Conservation (phyloP, 2,797 vertebrate species). For the Sciurus vulgaris region DNA sequence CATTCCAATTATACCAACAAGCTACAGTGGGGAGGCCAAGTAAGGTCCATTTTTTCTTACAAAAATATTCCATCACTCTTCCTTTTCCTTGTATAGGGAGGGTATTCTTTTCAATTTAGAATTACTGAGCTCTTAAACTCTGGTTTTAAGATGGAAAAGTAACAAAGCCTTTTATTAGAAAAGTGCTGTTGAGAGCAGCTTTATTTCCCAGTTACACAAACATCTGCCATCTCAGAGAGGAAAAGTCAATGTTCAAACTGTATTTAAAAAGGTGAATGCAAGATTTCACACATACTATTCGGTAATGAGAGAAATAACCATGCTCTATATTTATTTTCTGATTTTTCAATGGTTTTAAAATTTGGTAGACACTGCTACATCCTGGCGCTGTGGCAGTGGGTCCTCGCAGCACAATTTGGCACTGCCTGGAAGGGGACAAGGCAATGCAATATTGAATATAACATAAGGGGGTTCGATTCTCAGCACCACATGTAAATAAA, state of each 20-base stretch:
- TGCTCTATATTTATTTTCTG: slow-evolving; percentile 74
- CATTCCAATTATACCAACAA: background rate
- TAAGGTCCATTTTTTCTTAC: slow-evolving; percentile 23
- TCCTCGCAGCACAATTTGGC: slow-evolving; percentile 63
- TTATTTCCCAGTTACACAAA: slow-evolving; percentile 57
- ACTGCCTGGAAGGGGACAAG: slow-evolving; percentile 70
- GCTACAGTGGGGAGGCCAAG: background rate
- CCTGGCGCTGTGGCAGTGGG: background rate
- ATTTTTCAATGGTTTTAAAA: slow-evolving; percentile 72
- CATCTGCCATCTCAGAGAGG: slow-evolving; percentile 58
- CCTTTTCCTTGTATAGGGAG: slow-evolving; percentile 15
- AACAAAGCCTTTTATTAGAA: slow-evolving; percentile 53
- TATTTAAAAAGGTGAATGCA: slow-evolving; percentile 16
- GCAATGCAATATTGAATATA: slow-evolving; percentile 38
- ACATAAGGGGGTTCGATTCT: slow-evolving; percentile 43
- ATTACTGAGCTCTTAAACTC: slow-evolving; percentile 41
- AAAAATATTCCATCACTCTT: slow-evolving; percentile 4
- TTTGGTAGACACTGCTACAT: slow-evolving; percentile 51
- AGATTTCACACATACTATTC: slow-evolving; percentile 60
- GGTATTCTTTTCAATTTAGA: slow-evolving; percentile 26
- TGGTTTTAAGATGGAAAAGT: slow-evolving; percentile 75
- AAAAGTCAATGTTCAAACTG: slow-evolving; percentile 32
- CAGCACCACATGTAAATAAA: no score
- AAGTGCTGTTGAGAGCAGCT: background rate
- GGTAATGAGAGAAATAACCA: slow-evolving; percentile 68